A percentile compares a stretch with the other conserved stretches of the same genome.
phyloP scores from a whole-genome alignment of 1,140 invertebrate genomes.

The Glossosoma conforme region DNA sequence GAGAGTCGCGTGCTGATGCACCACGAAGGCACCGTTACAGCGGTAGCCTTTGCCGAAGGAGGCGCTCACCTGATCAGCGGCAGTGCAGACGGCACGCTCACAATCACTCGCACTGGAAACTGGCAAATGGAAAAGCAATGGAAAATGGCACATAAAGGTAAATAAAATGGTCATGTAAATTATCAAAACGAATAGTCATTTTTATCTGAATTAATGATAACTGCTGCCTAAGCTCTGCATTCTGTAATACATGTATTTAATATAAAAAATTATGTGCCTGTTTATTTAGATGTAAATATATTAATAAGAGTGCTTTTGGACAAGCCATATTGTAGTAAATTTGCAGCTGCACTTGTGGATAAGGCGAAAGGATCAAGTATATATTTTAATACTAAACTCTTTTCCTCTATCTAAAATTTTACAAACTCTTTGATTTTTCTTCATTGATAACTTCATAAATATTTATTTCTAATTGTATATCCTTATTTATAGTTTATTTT shows the following conservation, averaged over 20 bases:
- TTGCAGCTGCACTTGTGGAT: too few species aligned
- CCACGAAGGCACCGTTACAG: slow-evolving; percentile 78
- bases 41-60: slow-evolving; percentile 68
- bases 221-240: background rate
- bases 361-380: too few species aligned
- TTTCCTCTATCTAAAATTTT: too few species aligned
- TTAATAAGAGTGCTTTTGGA: too few species aligned
- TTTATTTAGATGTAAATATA: too few species aligned
- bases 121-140: slow-evolving; percentile 81
- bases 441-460: too few species aligned
- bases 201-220: background rate
- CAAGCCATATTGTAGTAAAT: too few species aligned
- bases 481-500: slow-evolving; percentile 2
- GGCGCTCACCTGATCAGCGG: slow-evolving; percentile 74
- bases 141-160: slow-evolving; percentile 65
- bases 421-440: too few species aligned
- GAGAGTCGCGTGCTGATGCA: slow-evolving; percentile 76
- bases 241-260: too few species aligned
- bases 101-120: slow-evolving; percentile 72
- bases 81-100: slow-evolving; percentile 79
- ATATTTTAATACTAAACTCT: too few species aligned
- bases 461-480: background rate
- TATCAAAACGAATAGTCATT: background rate
- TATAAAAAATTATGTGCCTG: too few species aligned
- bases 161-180: background rate